Evolutionary conservation across 2,113 vertebrate species (phyloP).

Genomic region (Setophaga coronata): DNA sequence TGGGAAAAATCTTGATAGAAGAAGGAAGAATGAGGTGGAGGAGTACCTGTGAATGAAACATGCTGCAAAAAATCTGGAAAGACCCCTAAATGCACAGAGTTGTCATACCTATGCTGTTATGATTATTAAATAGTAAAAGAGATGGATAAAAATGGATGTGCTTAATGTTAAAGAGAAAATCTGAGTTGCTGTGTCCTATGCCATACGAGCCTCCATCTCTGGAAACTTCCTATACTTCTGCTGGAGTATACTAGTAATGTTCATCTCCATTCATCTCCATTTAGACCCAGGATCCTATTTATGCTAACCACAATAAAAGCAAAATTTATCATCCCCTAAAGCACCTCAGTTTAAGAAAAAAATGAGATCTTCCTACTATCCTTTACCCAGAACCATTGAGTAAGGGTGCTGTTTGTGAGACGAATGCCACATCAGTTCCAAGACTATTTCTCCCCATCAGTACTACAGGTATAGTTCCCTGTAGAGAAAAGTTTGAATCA

Average conservation of each 20-base stretch:
- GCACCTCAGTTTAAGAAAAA: neutral
- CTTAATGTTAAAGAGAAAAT: neutral
- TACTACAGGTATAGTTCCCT: no score
- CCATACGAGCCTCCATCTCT: neutral
- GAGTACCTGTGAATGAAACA: neutral
- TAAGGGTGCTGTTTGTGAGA: neutral
- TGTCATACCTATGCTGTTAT: neutral
- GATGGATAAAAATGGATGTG: neutral
- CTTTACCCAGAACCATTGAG: neutral
- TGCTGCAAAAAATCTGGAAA: neutral
- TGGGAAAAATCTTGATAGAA: neutral
- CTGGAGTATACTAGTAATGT: neutral
- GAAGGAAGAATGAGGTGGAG: neutral
- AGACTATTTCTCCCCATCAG: neutral
- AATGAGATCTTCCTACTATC: neutral
- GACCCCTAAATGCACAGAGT: neutral
- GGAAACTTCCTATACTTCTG: neutral
- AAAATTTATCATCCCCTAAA: neutral
- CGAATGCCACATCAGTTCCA: accelerated
- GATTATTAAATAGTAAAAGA: neutral
- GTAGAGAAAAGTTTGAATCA: neutral
- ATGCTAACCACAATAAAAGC: neutral
- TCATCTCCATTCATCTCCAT: neutral
- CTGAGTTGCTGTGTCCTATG: neutral
- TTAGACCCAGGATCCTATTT: neutral